A percentile compares a stretch with the other conserved stretches of the same genome.
Evolutionary conservation across 2,113 vertebrate genomes (phyloP).

Genomic region (Hyperopisus bebe): DNA sequence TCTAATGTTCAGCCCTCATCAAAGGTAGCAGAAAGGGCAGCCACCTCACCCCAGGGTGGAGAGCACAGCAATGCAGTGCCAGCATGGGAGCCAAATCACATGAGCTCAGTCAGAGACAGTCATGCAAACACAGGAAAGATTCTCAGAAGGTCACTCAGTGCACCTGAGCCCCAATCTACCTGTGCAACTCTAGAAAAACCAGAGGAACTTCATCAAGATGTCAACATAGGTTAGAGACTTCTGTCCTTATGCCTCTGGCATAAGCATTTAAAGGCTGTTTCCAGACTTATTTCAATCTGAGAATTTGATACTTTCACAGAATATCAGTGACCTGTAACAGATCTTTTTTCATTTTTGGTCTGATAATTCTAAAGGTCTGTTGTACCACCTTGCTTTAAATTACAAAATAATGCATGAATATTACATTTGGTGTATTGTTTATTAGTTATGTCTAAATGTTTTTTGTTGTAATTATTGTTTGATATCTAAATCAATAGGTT

Average conservation of each 20-base stretch:
- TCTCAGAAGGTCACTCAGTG: not conserved
- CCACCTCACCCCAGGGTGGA: slow-evolving; percentile 26
- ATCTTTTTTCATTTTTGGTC: not conserved
- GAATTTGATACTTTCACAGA: not conserved
- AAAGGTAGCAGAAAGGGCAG: slow-evolving; percentile 44
- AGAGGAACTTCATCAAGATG: slow-evolving; percentile 22
- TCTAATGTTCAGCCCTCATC: slow-evolving; percentile 45
- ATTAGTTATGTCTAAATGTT: not conserved
- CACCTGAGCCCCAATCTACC: not conserved
- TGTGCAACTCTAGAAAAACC: slow-evolving; percentile 13
- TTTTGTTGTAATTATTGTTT: not conserved
- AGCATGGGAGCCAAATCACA: slow-evolving; percentile 5
- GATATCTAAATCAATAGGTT: not conserved
- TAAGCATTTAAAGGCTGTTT: not conserved
- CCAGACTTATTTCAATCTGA: not conserved
- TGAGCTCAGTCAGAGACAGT: slow-evolving; percentile 22
- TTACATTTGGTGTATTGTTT: not conserved
- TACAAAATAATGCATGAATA: not conserved
- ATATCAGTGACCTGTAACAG: not conserved
- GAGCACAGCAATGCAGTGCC: slow-evolving; percentile 25
- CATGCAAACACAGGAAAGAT: slow-evolving; percentile 19
- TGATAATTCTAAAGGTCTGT: not conserved
- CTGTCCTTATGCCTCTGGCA: not conserved
- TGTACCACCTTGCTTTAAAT: not conserved
- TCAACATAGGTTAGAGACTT: slow-evolving; percentile 43